Base-by-base conservation (phyloP, 2,113 vertebrate species). In the Myodes glareolus region DNA sequence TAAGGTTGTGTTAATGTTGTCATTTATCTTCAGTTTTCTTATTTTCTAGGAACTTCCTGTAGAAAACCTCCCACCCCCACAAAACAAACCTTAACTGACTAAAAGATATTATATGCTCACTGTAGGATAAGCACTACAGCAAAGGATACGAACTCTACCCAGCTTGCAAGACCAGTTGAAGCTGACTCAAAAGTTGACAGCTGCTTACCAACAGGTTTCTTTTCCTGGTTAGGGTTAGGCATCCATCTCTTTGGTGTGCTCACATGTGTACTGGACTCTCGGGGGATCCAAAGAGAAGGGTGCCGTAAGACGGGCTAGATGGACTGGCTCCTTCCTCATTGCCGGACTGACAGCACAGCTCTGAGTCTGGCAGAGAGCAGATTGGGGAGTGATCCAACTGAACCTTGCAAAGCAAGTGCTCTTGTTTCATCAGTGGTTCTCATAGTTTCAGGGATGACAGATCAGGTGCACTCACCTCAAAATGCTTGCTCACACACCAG, bases 11-110 rank as follows among this genome's bases (percentile, higher is more conserved):
- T 97, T 96, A 94, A 94, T 96, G 96, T 97, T 95, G 97, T 97
- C 97, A 96, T 98, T 98, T 98, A 97, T 98, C 96, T 98, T 98
- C 97, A 97, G 97, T 90, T 97, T 97, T 97, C 97, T 98, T 98
- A 93, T 98, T 98, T 98, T 98, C 97, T 98, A 99, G 98, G 98
- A 98, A 98, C 96, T 98, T 98, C 95, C 97, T 98, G 97, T 99
- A 98, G 98, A 98, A 98, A 97, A 97, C 86, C 96, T 92, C 94
- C 97, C 94, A 82, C 88, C 92, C 94, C 97, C 94, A 82, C 88
- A 96, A 96, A 96, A 95, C 91, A 95, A 91, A 96, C 94, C 84
- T 96, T 98, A 98, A 98, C 93, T 98, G 98, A 91, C 95, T 77
- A 96, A 97, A 97, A 98, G 96, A 95, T 95, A 96, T 96, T 98